These are phyloP conservation scores for Diadumene lineata DNA, from an alignment of 92 coral and sea anemone genomes.

Conservation along the genomic window DNA sequence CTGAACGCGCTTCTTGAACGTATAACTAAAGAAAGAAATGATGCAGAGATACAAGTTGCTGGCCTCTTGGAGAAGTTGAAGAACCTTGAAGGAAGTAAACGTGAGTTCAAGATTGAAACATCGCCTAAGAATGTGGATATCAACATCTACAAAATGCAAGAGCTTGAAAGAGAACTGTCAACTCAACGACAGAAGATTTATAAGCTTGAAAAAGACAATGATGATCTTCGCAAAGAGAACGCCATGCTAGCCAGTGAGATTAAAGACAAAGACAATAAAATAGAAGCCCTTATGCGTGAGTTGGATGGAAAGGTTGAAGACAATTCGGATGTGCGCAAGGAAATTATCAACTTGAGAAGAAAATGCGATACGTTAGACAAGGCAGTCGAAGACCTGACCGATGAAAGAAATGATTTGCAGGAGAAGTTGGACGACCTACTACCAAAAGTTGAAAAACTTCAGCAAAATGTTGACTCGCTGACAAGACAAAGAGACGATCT, in stretches of 20 bases:
- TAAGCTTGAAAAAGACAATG: slow-evolving; percentile 71
- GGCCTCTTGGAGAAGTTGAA: slow-evolving; percentile 62
- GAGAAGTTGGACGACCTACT: slow-evolving; percentile 47
- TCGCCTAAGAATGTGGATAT: slow-evolving; percentile 14
- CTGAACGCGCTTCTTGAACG: slow-evolving; percentile 63
- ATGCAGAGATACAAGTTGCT: slow-evolving; percentile 66
- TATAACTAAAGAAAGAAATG: slow-evolving; percentile 64
- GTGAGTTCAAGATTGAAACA: slow-evolving; percentile 22
- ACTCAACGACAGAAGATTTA: slow-evolving; percentile 65
- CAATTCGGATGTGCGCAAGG: slow-evolving; percentile 52
- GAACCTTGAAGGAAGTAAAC: slow-evolving; percentile 52
- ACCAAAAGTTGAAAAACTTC: slow-evolving; percentile 64
- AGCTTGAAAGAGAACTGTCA: slow-evolving; percentile 66
- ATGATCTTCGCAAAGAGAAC: slow-evolving; percentile 31
- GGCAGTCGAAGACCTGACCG: slow-evolving; percentile 64
- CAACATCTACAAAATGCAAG: slow-evolving; percentile 37
- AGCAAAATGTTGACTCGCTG: slow-evolving; percentile 56
- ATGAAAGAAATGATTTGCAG: slow-evolving; percentile 53
- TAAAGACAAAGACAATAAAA: slow-evolving; percentile 58
- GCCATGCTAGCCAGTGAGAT: slow-evolving; percentile 58
- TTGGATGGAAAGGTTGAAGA: slow-evolving; percentile 47
- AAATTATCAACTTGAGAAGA: slow-evolving; percentile 43
- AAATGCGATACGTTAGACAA: slow-evolving; percentile 54
- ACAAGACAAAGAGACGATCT: slow-evolving; percentile 71
- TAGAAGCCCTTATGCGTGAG: slow-evolving; percentile 63